Base-by-base conservation (phyloP, 2,113 vertebrate genomes). In the Apodemus sylvaticus region DNA sequence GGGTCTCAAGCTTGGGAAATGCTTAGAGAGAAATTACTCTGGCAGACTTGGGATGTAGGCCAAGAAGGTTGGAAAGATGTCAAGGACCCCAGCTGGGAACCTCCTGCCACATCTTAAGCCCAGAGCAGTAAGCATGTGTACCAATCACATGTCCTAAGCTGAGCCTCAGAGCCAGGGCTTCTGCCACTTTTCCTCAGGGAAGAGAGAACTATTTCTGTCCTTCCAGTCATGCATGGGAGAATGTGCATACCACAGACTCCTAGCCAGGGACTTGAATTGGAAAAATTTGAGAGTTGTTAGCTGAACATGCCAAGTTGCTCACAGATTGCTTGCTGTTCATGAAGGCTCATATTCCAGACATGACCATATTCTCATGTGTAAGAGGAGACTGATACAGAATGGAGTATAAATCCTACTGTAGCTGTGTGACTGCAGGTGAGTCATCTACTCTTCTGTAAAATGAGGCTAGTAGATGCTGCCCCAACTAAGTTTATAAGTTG, bases 181-280 rank as follows among this genome's bases (percentile, higher is more conserved):
- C 91, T 95, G 94, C 73, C 70, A 86, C 62, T 82, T 92, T n/a
- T 95, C 87, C 90, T 90, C 78, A 66, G 95, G 86, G 93, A 94
- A 36, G 79, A 89, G 39, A 96, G 51, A 93, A 70, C 95, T 97
- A 94, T 97, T 96, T 97, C 96, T 96, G 92, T 82, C 76, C 16
- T 96, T 83, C 71, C 78, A 93, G 86, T 89, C 89, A 94, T 93
- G 91, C 93, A 79, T 96, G 94, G 91, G 51, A 89, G 83, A 94
- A 93, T 91, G 82, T 94, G 78, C 48, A 89, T 45, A 76, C 36
- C 71, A 93, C 36, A 96, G 74, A 94, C 45, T 95, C 48, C 74
- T 93, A 93, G 39, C 90, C 73, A 96, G 86, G 26, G 48, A 45
- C 86, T 79, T 89, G 29, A 95, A 64, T 76, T 96, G 83, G 89